Evolutionary conservation across 2,113 vertebrate species (phyloP).

Genomic region (Muscicapa adusta): DNA sequence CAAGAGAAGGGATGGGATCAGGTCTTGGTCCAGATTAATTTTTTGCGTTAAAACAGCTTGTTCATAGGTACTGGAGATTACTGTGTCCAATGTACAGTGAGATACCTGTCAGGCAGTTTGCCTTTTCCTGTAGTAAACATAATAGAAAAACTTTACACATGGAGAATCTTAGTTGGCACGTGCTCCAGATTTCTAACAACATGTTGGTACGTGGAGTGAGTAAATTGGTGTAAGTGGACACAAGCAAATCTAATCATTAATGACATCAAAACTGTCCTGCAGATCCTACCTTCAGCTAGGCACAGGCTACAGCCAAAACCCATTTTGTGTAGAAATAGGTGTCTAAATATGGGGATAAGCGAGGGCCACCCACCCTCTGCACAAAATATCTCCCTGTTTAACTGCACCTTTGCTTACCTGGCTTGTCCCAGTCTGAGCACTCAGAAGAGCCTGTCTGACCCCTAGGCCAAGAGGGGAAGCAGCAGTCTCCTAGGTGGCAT

Average conservation of each 20-base stretch:
- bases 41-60: not conserved
- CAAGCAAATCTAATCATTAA: not conserved
- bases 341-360: not conserved
- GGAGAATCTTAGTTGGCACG: not conserved
- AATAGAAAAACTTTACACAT: not conserved
- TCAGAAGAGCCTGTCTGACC: not conserved
- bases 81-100: not conserved
- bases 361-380: not conserved
- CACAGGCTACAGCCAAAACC: not conserved
- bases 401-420: not conserved
- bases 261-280: not conserved
- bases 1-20: not conserved
- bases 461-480: not conserved
- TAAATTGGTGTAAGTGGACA: not conserved
- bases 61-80: not conserved
- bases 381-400: not conserved
- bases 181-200: not conserved
- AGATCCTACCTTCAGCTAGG: not conserved
- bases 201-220: fast-evolving
- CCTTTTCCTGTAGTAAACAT: not conserved
- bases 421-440: not conserved
- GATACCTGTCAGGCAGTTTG: not conserved
- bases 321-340: not conserved
- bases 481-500: not conserved
- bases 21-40: not conserved